These are phyloP conservation scores for Ctenomys sociabilis DNA, from an alignment of 2,113 vertebrate genomes.

Conservation along the genomic window DNA sequence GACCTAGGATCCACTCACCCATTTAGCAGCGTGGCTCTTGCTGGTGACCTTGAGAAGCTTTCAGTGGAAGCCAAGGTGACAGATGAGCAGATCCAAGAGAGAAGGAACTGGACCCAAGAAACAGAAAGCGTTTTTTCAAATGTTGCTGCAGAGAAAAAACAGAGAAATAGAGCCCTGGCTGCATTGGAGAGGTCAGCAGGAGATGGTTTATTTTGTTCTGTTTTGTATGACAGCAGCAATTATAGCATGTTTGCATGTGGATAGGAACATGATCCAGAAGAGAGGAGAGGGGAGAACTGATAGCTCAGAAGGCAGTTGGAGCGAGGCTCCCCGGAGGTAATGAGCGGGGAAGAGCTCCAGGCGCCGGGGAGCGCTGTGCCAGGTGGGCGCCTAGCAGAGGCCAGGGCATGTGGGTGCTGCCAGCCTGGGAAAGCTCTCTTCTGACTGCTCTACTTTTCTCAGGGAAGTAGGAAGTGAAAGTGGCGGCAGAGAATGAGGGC, in stretches of 20 bases:
- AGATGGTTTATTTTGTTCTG: neutral
- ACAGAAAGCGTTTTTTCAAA: neutral
- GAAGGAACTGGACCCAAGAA: neutral
- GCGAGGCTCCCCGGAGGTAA: neutral
- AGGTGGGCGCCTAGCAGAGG: neutral
- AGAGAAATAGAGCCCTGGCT: neutral
- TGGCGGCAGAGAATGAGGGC: neutral
- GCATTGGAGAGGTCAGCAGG: neutral
- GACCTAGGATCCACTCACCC: neutral
- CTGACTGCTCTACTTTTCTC: constrained; percentile 53
- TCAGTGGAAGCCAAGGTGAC: neutral
- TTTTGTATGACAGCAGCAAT: neutral
- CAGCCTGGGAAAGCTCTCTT: constrained; percentile 32
- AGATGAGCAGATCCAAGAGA: neutral
- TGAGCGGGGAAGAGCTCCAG: accelerated
- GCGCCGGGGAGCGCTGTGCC: neutral
- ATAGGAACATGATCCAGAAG: neutral
- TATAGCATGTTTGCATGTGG: neutral
- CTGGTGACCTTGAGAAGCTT: neutral
- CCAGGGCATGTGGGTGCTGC: neutral
- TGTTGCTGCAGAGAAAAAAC: constrained; percentile 21
- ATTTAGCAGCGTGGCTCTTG: neutral
- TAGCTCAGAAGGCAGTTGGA: neutral
- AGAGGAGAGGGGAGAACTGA: neutral
- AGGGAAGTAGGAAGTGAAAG: constrained; percentile 47